A percentile compares a stretch with the other conserved stretches of the same genome.
Conservation (phyloP, 2,113 vertebrate species). For the Psittacula cyanocephala region DNA sequence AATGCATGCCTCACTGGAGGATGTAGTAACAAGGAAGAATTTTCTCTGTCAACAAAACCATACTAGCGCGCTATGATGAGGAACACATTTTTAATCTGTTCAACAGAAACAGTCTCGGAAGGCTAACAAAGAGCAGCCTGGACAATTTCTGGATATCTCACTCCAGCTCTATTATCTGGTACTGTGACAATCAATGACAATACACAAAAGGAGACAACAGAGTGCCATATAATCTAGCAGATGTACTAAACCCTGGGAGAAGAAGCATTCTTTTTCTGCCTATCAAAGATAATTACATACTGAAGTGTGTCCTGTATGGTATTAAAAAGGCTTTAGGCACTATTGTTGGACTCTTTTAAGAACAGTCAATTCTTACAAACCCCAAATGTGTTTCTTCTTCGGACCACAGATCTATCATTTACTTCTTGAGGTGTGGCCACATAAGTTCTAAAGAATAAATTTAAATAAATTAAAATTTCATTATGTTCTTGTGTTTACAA, state of each 20-base stretch:
- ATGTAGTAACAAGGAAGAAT: conserved; percentile 2
- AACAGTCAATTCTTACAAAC: background rate
- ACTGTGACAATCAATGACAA: background rate
- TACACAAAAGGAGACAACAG: background rate
- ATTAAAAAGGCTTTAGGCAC: background rate
- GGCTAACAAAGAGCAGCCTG: background rate
- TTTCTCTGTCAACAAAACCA: background rate
- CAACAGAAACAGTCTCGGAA: background rate
- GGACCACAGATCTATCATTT: background rate
- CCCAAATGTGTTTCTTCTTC: background rate
- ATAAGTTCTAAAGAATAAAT: background rate
- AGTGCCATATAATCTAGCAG: conserved; percentile 11
- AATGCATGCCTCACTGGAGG: background rate
- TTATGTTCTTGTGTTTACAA: background rate
- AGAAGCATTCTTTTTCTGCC: conserved; percentile 1
- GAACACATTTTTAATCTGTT: conserved; percentile 16
- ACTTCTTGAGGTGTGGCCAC: background rate
- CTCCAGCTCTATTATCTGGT: conserved; percentile 35
- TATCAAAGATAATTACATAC: conserved; percentile 49
- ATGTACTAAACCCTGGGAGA: conserved; percentile 1
- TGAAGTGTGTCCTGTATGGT: background rate
- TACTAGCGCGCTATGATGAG: background rate
- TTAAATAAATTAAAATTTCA: background rate
- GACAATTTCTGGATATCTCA: background rate
- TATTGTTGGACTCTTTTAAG: background rate